A percentile compares a stretch with the other conserved stretches of the same genome.
These are phyloP conservation scores for Buceros bicornis DNA, from an alignment of 2,797 vertebrate genomes.

Conservation along the genomic window DNA sequence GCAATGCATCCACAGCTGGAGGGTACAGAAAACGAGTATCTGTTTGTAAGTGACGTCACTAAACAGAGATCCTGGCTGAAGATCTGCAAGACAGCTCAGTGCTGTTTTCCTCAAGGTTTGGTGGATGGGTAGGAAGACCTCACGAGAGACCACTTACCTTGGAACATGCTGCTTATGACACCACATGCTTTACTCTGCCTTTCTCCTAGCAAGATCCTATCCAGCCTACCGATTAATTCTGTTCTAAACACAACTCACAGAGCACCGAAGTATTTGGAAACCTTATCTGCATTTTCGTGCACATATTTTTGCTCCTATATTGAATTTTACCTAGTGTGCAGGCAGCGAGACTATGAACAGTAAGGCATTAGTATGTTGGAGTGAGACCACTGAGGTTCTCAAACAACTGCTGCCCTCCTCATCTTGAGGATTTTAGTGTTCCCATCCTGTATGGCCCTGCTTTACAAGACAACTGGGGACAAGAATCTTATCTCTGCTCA, in stretches of 20 bases:
- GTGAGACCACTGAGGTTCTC: background rate
- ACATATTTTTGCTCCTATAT: background rate
- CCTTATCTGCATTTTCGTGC: background rate
- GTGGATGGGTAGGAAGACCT: background rate
- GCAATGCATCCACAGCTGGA: background rate
- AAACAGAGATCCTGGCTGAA: background rate
- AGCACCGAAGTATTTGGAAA: background rate
- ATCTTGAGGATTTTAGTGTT: background rate
- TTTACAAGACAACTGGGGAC: accelerated
- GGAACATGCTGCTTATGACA: background rate
- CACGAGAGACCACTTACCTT: background rate
- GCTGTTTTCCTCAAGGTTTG: background rate
- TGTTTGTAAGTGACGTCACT: background rate
- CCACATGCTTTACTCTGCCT: background rate
- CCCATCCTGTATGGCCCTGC: background rate
- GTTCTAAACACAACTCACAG: background rate
- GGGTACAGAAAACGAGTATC: background rate
- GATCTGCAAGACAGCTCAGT: background rate
- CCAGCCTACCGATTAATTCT: background rate
- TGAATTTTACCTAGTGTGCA: background rate
- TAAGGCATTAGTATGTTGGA: background rate
- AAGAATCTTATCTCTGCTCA: background rate
- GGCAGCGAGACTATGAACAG: background rate
- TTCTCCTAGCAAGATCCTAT: background rate
- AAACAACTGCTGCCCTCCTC: background rate